Percentiles rank a stretch among this genome's conserved stretches.
phyloP scores from a whole-genome alignment of 2,888 invertebrate genomes.

The Drosophila hamatofila region DNA sequence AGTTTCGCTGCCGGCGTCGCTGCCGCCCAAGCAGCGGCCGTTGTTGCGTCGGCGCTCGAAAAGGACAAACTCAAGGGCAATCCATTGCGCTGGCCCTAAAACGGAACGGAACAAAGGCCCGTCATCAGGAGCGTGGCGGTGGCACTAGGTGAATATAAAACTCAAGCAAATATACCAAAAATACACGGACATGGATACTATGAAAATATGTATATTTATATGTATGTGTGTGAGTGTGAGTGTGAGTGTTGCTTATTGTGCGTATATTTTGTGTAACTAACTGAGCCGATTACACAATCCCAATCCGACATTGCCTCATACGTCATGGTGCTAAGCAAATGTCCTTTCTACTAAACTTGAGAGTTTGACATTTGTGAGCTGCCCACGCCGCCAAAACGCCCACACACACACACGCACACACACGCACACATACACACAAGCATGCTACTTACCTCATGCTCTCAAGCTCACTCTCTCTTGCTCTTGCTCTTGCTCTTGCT shows the following conservation, averaged over 20 bases:
- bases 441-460: not conserved
- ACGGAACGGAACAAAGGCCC: conserved; percentile 29
- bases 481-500: not conserved
- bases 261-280: not conserved
- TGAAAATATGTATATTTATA: conserved; percentile 1
- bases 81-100: conserved; percentile 38
- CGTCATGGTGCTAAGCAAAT: conserved; percentile 38
- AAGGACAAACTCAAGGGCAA: conserved; percentile 81
- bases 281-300: conserved; percentile 45
- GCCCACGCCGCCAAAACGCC: conserved; percentile 24
- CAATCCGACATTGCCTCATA: conserved; percentile 17
- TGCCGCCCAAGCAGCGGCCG: conserved; percentile 21
- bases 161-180: conserved; percentile 16
- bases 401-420: not conserved
- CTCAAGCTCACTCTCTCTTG: conserved; percentile 5
- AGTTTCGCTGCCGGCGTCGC: conserved; percentile 35
- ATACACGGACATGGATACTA: not conserved
- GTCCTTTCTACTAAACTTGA: conserved; percentile 19
- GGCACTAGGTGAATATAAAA: conserved; percentile 20
- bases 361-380: conserved; percentile 31
- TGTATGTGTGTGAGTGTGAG: not conserved
- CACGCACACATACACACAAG: too few relatives aligned
- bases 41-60: conserved; percentile 61
- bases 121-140: conserved; percentile 24
- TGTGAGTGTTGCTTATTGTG: not conserved